Conservation (phyloP, 2,113 vertebrate species). For the Theropithecus gelada region DNA sequence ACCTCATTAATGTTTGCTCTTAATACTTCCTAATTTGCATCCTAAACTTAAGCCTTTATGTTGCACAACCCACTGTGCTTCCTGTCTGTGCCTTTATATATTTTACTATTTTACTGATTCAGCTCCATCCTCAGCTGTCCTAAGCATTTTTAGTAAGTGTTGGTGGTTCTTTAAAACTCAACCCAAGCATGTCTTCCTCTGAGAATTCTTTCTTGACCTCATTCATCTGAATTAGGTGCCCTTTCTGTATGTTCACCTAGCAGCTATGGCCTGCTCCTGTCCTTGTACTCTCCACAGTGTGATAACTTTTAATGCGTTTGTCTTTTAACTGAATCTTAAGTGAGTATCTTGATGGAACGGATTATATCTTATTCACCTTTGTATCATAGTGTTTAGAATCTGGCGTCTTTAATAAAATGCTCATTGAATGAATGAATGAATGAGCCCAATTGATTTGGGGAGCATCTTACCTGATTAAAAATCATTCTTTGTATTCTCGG, state of each 20-base stretch:
- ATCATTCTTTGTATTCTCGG: background rate
- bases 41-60: background rate
- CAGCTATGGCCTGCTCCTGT: background rate
- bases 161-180: background rate
- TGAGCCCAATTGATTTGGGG: background rate
- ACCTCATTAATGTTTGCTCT: background rate
- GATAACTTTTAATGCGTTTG: background rate
- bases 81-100: background rate
- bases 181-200: background rate
- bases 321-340: background rate
- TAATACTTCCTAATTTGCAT: background rate
- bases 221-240: background rate
- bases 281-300: background rate
- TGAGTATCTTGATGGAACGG: background rate
- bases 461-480: background rate
- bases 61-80: background rate
- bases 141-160: background rate
- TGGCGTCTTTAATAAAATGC: background rate
- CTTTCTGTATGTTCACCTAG: background rate
- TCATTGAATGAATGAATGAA: background rate
- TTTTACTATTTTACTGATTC: background rate
- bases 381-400: background rate
- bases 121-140: background rate
- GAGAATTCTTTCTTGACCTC: background rate
- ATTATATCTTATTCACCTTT: background rate